Conservation (phyloP, 2,888 invertebrate species). For the Eugnorisma glareosa region DNA sequence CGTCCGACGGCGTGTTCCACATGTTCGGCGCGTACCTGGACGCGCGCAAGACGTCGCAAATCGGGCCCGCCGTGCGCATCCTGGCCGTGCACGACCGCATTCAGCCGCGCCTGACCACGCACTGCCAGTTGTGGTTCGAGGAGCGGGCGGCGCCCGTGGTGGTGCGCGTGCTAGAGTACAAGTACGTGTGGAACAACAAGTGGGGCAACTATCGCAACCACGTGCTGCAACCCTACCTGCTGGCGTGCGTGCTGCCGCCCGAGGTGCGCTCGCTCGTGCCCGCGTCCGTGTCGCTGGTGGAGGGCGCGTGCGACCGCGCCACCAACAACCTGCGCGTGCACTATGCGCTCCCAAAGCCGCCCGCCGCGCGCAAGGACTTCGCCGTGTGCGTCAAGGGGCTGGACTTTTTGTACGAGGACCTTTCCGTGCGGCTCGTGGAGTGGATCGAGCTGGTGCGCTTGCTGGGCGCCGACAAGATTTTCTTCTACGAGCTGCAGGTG, state of each 20-base stretch:
- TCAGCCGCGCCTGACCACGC: constrained; percentile 95
- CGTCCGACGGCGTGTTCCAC: constrained; percentile 96
- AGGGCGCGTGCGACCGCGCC: constrained; percentile 95
- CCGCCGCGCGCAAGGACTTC: constrained; percentile 93
- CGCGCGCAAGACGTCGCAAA: constrained; percentile 93
- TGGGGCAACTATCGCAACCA: constrained; percentile 98
- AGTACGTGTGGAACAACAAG: constrained; percentile 98
- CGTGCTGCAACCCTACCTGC: constrained; percentile 97
- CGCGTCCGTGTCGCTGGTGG: constrained; percentile 96
- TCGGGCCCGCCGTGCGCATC: constrained; percentile 96
- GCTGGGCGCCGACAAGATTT: constrained; percentile 97
- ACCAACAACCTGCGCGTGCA: constrained; percentile 96
- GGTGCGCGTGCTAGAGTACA: constrained; percentile 96
- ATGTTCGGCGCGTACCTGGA: constrained; percentile 97
- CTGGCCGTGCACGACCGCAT: constrained; percentile 97
- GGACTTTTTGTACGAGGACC: constrained; percentile 97
- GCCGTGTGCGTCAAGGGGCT: constrained; percentile 98
- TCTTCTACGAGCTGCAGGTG: constrained; percentile 97
- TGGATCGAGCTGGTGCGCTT: constrained; percentile 97
- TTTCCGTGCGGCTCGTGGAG: constrained; percentile 96
- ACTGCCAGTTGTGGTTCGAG: constrained; percentile 97
- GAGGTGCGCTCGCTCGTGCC: constrained; percentile 93
- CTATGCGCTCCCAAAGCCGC: constrained; percentile 92
- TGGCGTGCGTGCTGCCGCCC: constrained; percentile 96
- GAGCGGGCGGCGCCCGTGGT: constrained; percentile 95